Percentiles rank a stretch among this genome's conserved stretches.
Evolutionary conservation across 2,113 vertebrate genomes (phyloP).

Genomic region (Greenwoodochromis staneri): DNA sequence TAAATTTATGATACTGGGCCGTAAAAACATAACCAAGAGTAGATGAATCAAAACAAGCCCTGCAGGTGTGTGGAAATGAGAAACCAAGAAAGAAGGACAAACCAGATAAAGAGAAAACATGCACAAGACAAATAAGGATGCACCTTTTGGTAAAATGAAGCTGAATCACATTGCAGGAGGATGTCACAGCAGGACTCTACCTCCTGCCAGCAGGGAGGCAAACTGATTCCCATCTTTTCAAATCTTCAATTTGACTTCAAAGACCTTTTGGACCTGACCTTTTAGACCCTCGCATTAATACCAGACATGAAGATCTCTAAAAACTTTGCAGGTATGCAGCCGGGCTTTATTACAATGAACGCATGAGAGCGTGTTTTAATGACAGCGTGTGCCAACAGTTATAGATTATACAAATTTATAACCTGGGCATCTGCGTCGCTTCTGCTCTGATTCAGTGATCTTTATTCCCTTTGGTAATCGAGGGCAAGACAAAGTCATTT

Average conservation of each 20-base stretch:
- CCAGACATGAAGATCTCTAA: not conserved
- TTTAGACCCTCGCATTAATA: not conserved
- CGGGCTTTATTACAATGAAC: slow-evolving; percentile 15
- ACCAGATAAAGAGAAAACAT: not conserved
- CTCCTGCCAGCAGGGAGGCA: not conserved
- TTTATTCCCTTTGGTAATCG: slow-evolving; percentile 21
- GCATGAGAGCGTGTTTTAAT: slow-evolving; percentile 20
- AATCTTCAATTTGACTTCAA: not conserved
- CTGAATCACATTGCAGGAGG: rapidly evolving
- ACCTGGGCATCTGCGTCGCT: slow-evolving; percentile 14
- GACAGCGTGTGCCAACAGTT: not conserved
- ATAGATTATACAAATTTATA: slow-evolving; percentile 46
- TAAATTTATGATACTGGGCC: not conserved
- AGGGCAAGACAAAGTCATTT: slow-evolving; percentile 36
- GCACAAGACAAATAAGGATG: not conserved
- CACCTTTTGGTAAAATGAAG: not conserved
- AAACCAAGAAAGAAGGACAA: not conserved
- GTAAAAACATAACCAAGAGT: not conserved
- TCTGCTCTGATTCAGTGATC: slow-evolving; percentile 2
- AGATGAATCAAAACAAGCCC: not conserved
- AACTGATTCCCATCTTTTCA: not conserved
- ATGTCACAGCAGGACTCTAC: not conserved
- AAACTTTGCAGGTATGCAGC: not conserved
- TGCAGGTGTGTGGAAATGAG: not conserved
- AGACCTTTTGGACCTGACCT: not conserved